A percentile compares a stretch with the other conserved stretches of the same genome.
Conservation (phyloP, 2,797 vertebrate species). For the Crocidura indochinensis region DNA sequence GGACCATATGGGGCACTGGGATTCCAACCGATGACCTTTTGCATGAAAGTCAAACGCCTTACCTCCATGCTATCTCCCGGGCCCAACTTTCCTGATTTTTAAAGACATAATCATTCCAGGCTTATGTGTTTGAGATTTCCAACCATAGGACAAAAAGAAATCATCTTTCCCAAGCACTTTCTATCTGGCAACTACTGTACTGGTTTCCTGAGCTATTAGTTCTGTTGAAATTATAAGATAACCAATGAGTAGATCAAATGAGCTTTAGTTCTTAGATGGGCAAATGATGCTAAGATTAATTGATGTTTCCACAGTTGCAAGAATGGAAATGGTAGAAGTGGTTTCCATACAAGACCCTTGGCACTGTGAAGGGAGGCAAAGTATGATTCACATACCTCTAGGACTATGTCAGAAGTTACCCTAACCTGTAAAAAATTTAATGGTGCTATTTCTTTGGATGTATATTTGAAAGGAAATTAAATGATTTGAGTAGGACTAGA, state of each 20-base stretch:
- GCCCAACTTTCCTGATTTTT: neutral
- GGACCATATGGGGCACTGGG: too few species aligned
- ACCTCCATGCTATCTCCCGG: too few species aligned
- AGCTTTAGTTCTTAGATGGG: neutral
- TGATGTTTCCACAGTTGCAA: neutral
- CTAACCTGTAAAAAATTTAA: neutral
- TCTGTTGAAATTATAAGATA: neutral
- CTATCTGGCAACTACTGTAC: neutral
- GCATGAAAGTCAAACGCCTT: too few species aligned
- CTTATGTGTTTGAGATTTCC: neutral
- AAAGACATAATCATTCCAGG: neutral
- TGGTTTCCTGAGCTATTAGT: neutral
- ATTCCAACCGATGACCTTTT: too few species aligned
- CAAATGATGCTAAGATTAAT: neutral
- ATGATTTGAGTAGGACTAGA: constrained; percentile 1
- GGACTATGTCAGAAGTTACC: neutral
- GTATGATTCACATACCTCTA: neutral
- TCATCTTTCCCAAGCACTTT: neutral
- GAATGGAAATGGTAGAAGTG: neutral
- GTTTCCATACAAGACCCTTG: neutral
- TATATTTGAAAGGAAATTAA: constrained; percentile 24
- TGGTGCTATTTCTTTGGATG: neutral
- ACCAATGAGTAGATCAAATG: neutral
- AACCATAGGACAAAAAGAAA: neutral
- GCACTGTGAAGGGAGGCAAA: neutral